A percentile compares a stretch with the other conserved stretches of the same genome.
Evolutionary conservation across 2,888 invertebrate genomes (phyloP).

Genomic region (Rhingia rostrata): DNA sequence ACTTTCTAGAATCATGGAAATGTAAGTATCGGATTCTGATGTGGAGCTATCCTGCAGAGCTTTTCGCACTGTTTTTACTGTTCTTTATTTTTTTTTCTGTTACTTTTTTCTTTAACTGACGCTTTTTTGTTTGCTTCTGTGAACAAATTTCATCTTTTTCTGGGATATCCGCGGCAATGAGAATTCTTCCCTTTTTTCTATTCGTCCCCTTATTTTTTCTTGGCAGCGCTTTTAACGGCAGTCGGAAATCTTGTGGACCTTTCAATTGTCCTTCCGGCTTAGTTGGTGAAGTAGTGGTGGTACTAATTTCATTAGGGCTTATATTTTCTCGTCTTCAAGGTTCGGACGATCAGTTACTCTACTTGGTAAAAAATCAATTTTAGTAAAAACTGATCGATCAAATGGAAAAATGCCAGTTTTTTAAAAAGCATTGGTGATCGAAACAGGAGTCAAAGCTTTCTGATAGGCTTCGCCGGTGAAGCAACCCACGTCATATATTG

Average conservation of each 20-base stretch:
- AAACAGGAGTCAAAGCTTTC: conserved; percentile 28
- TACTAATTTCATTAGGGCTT: not conserved
- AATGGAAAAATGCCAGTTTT: not conserved
- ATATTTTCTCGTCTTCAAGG: conserved; percentile 1
- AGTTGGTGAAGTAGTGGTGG: not conserved
- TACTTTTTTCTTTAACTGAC: not conserved
- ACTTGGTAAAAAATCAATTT: conserved; percentile 7
- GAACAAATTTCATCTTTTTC: conserved; percentile 16
- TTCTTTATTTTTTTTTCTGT: not conserved
- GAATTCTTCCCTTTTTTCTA: conserved; percentile 25
- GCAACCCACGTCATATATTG: conserved; percentile 28
- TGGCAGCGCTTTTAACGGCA: conserved; percentile 11
- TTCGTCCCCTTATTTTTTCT: conserved; percentile 15
- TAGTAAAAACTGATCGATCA: conserved; percentile 5
- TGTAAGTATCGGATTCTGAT: conserved; percentile 13
- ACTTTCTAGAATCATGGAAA: conserved; percentile 1
- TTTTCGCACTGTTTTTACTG: not conserved
- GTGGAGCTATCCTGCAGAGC: not conserved
- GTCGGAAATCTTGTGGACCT: not conserved
- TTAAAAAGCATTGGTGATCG: no score
- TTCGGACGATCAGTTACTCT: conserved; percentile 6
- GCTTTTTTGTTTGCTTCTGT: conserved; percentile 7
- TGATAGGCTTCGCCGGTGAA: conserved; percentile 31
- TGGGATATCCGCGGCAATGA: conserved; percentile 25
- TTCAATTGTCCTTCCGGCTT: not conserved